These are phyloP conservation scores for Amiota mariae DNA, from an alignment of 2,888 invertebrate genomes.

Conservation along the genomic window DNA sequence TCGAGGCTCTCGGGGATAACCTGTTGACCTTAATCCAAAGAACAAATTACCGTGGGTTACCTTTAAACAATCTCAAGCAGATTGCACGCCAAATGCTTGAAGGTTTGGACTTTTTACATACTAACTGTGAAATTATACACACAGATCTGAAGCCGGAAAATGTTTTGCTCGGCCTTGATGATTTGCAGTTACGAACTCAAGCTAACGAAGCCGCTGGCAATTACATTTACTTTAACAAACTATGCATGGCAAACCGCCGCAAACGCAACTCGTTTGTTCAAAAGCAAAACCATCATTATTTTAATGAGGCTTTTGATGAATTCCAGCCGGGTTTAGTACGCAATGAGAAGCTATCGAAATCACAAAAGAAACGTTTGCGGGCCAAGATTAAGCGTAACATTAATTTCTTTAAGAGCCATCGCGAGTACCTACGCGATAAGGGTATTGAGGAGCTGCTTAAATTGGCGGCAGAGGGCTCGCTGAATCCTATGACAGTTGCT, in stretches of 20 bases:
- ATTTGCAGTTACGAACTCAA: constrained; percentile 87
- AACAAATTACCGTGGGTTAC: constrained; percentile 97
- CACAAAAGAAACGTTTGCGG: constrained; percentile 86
- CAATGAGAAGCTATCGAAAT: constrained; percentile 94
- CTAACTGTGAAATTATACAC: constrained; percentile 95
- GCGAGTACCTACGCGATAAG: constrained; percentile 91
- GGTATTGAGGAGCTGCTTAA: constrained; percentile 76
- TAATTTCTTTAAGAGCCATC: constrained; percentile 90
- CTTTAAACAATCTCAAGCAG: constrained; percentile 92
- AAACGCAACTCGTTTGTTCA: constrained; percentile 74
- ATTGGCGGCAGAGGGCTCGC: constrained; percentile 74
- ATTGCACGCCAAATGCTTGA: constrained; percentile 96
- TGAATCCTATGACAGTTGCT: constrained; percentile 32
- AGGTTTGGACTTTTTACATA: constrained; percentile 96
- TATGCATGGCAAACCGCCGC: constrained; percentile 79
- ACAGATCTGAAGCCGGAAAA: constrained; percentile 96
- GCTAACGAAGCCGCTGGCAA: constrained; percentile 92
- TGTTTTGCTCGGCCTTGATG: constrained; percentile 92
- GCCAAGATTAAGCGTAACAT: constrained; percentile 74
- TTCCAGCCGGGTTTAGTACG: constrained; percentile 72
- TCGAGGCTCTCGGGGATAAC: constrained; percentile 98
- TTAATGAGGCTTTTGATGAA: too few relatives aligned
- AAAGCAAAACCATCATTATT: constrained; percentile 74
- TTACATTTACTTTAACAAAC: constrained; percentile 80
- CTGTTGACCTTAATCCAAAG: constrained; percentile 97